Evolutionary conservation across 2,797 vertebrate genomes (phyloP).

Genomic region (Pseudochirops cupreus): DNA sequence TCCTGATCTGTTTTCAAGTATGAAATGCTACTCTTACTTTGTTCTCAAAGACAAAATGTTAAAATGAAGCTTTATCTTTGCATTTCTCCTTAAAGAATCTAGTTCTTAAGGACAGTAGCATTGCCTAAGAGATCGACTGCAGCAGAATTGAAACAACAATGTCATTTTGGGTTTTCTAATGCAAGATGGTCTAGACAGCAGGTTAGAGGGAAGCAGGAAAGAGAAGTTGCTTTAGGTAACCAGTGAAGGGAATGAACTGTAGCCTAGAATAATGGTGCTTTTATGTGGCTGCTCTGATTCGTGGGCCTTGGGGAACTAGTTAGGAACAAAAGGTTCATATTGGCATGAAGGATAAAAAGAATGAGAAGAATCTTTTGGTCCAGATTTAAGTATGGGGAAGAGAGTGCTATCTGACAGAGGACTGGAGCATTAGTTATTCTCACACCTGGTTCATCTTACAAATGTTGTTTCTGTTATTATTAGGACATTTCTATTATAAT

Average conservation of each 20-base stretch:
- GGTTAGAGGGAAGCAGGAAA: slow-evolving; percentile 41
- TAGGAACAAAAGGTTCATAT: not conserved
- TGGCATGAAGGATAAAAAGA: slow-evolving; percentile 2
- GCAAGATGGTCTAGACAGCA: not conserved
- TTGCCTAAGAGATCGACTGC: slow-evolving; percentile 52
- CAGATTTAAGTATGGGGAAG: not conserved
- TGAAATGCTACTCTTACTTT: slow-evolving; percentile 42
- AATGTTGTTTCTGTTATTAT: slow-evolving; percentile 22
- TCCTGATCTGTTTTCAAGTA: slow-evolving; percentile 51
- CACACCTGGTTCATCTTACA: not conserved
- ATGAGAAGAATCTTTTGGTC: slow-evolving; percentile 45
- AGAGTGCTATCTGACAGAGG: not conserved
- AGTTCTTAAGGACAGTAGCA: slow-evolving; percentile 57
- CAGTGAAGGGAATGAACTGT: slow-evolving; percentile 43
- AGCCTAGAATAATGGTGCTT: not conserved
- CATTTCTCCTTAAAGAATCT: slow-evolving; percentile 65
- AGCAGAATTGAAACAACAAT: slow-evolving; percentile 53
- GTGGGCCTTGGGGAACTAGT: slow-evolving; percentile 13
- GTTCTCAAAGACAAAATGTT: slow-evolving; percentile 61
- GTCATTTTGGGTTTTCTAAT: slow-evolving; percentile 31
- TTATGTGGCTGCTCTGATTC: not conserved
- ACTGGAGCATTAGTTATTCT: not conserved
- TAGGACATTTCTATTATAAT: slow-evolving; percentile 39
- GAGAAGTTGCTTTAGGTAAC: slow-evolving; percentile 28
- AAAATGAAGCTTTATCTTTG: slow-evolving; percentile 66